Conservation (phyloP, 2,797 vertebrate species). For the Pachyuromys duprasi region DNA sequence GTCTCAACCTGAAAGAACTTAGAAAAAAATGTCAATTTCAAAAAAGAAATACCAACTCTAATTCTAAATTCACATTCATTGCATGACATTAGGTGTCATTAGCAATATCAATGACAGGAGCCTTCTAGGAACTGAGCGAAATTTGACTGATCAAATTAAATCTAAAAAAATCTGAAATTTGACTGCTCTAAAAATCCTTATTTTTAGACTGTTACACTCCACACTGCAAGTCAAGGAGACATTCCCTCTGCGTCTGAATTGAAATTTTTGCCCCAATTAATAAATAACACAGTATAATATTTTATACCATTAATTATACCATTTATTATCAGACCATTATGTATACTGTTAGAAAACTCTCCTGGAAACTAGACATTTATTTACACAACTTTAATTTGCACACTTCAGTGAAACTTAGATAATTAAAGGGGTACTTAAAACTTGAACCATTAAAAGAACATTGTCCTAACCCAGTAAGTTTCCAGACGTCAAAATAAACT, state of each 20-base stretch:
- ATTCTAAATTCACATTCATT: constrained; percentile 49
- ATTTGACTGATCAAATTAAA: constrained; percentile 34
- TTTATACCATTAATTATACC: constrained; percentile 38
- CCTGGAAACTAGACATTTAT: constrained; percentile 57
- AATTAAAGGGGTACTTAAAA: constrained; percentile 75
- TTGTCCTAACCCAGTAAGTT: constrained; percentile 53
- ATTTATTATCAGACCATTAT: constrained; percentile 38
- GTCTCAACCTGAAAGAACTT: constrained; percentile 34
- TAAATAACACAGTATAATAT: constrained; percentile 33
- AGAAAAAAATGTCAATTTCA: constrained; percentile 35
- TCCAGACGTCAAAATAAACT: constrained; percentile 67
- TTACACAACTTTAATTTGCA: constrained; percentile 57
- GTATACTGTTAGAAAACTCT: constrained; percentile 45
- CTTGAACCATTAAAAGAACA: constrained; percentile 58
- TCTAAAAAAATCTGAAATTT: neutral
- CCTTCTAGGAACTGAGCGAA: constrained; percentile 36
- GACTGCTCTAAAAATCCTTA: constrained; percentile 32
- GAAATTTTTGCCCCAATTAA: constrained; percentile 36
- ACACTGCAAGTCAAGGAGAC: neutral
- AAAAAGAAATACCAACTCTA: neutral
- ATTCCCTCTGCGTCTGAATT: neutral
- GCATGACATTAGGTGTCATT: constrained; percentile 43
- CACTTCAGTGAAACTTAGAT: constrained; percentile 45
- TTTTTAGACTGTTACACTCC: neutral
- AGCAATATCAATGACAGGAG: neutral